phyloP scores from a whole-genome alignment of 2,113 vertebrate species.

The Halcyon malimbica region DNA sequence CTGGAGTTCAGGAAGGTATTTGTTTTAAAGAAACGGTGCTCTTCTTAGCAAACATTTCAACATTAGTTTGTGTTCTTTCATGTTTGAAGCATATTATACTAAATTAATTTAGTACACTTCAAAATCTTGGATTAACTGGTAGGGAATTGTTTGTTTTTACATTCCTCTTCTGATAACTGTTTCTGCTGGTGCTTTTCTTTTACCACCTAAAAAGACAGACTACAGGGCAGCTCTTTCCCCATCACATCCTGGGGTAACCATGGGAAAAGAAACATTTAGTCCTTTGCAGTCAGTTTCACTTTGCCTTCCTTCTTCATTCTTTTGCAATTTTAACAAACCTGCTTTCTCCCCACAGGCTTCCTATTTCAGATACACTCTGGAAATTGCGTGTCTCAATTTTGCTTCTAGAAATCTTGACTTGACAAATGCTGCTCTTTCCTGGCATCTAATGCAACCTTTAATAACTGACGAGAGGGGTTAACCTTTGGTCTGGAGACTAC shows the following conservation, averaged over 20 bases:
- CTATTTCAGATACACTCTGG: conserved; percentile 13
- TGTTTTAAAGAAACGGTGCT: background rate
- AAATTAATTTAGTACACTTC: background rate
- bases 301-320: conserved; percentile 6
- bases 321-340: conserved; percentile 9
- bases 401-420: conserved; percentile 25
- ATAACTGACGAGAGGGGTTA: background rate
- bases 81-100: background rate
- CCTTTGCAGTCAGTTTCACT: background rate
- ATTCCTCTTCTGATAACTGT: background rate
- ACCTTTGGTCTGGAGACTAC: conserved; percentile 24
- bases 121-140: background rate
- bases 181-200: background rate
- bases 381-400: conserved; percentile 32
- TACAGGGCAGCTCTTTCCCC: background rate
- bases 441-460: conserved; percentile 20
- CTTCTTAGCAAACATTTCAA: background rate
- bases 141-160: background rate
- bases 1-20: background rate
- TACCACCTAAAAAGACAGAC: background rate
- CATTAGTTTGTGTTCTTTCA: background rate
- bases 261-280: background rate
- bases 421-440: conserved; percentile 40
- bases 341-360: background rate
- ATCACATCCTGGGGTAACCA: background rate